Base-by-base conservation (phyloP, 2,113 vertebrate species). In the Paramormyrops kingsleyae region DNA sequence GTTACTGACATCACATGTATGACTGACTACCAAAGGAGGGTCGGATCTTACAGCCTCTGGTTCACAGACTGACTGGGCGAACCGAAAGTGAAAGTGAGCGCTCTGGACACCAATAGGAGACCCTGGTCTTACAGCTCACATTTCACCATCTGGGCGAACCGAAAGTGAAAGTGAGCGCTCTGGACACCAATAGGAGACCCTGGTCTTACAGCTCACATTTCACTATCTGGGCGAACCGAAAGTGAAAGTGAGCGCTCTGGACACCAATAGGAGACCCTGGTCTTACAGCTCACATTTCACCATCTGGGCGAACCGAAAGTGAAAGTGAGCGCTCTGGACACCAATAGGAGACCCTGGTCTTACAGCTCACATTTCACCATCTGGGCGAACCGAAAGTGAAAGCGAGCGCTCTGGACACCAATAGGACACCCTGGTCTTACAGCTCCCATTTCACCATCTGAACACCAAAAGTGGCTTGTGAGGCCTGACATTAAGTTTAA, bases 1-100 rank as follows among this genome's bases (percentile, higher is more conserved):
- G 92, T 93, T 88, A 89, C 91, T 92, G 91, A 92, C 91, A 93
- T 56, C 15, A 92, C 93, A 93, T 92, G 94, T 95, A 95, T 94
- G 96, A 94, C 94, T 92, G 13, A 39, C 39, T 17, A 77, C 31
- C 5, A 39, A 83, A 21, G 21, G 7, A 47, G 44, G 42, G 80
- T 3, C 80, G 9, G 44, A 21, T 46, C 17, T n/a, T 83, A 21
- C 19, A 47, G 80, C 7, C 42, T 24, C 3, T 44, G 17, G 44
- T 46, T 44, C 19, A 44, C 94, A 95, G 93, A 95, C 94, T 95
- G 94, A 94, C 21, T 47, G 42, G 39, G 13, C 77, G 17, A 31
- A 77, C 10, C 12, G 39, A 39, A 83, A 44, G 77, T 83, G 31
- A 83, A 83, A 39, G 15, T 42, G 1, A 42, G 7, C 39, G 8